Percentiles rank a stretch among this genome's conserved stretches.
Conservation (phyloP, 2,888 invertebrate species). For the Cheilosia variabilis region DNA sequence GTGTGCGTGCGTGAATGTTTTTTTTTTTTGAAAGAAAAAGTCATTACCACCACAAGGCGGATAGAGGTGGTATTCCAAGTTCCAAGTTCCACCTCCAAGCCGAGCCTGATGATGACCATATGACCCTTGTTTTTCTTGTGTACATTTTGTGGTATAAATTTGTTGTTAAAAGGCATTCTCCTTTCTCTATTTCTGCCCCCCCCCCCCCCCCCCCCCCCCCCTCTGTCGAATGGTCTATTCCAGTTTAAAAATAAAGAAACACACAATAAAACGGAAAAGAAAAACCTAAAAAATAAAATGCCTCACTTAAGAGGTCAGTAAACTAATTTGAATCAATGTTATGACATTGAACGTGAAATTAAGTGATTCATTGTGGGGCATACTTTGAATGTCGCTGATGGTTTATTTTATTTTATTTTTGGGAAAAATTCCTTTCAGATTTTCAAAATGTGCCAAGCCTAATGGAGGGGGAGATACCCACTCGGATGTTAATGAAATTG, state of each 20-base stretch:
- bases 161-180: slow-evolving; percentile 34
- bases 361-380: slow-evolving; percentile 27
- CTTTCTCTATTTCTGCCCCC: slow-evolving; percentile 36
- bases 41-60: slow-evolving; percentile 15
- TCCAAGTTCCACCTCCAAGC: neutral
- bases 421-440: neutral
- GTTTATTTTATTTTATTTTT: neutral
- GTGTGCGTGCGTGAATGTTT: slow-evolving; percentile 1
- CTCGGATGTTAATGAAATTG: too few species aligned
- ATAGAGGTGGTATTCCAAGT: neutral
- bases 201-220: neutral
- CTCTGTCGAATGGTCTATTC: slow-evolving; percentile 25
- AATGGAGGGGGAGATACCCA: neutral
- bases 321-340: slow-evolving; percentile 67
- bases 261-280: neutral
- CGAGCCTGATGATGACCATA: slow-evolving; percentile 62
- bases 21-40: slow-evolving; percentile 35
- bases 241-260: slow-evolving; percentile 8
- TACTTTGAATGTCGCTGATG: neutral
- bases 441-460: neutral
- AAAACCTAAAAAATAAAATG: slow-evolving; percentile 27
- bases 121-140: slow-evolving; percentile 57
- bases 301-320: slow-evolving; percentile 67
- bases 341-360: slow-evolving; percentile 60
- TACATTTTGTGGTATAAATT: neutral